phyloP scores from a whole-genome alignment of 2,888 invertebrate species.

The Microchrysa polita region DNA sequence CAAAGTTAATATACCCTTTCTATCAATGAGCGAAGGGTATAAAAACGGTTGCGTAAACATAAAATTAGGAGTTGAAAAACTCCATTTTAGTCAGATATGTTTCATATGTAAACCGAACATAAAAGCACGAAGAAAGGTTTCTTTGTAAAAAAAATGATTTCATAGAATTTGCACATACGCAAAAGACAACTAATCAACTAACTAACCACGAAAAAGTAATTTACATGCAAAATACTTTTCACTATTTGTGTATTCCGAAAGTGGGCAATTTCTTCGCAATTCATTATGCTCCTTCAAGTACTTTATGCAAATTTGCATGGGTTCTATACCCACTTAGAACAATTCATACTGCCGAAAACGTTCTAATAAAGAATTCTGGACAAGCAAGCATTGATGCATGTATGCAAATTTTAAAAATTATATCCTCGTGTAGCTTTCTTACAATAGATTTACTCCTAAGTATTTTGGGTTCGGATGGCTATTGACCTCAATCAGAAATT shows the following conservation, averaged over 20 bases:
- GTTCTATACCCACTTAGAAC: conserved; percentile 11
- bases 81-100: no score
- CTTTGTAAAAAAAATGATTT: no score
- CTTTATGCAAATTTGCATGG: conserved; percentile 21
- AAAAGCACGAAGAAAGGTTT: no score
- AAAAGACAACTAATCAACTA: no score
- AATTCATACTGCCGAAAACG: conserved; percentile 22
- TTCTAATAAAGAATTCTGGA: conserved; percentile 41
- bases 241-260: conserved; percentile 35
- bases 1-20: no score
- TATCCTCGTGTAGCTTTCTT: conserved; percentile 21
- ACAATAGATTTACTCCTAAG: no score
- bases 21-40: no score
- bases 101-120: no score
- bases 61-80: no score
- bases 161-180: no score
- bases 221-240: conserved; percentile 41
- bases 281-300: conserved; percentile 14
- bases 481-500: conserved; percentile 42
- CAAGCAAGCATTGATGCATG: conserved; percentile 34
- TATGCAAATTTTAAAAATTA: conserved; percentile 17
- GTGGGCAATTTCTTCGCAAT: conserved; percentile 29
- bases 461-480: neutral
- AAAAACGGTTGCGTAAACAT: no score
- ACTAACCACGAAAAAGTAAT: neutral